Evolutionary conservation across 2,113 vertebrate species (phyloP), one percentile per base, ranked within the genome.

Genomic region (Rhombomys opimus): DNA sequence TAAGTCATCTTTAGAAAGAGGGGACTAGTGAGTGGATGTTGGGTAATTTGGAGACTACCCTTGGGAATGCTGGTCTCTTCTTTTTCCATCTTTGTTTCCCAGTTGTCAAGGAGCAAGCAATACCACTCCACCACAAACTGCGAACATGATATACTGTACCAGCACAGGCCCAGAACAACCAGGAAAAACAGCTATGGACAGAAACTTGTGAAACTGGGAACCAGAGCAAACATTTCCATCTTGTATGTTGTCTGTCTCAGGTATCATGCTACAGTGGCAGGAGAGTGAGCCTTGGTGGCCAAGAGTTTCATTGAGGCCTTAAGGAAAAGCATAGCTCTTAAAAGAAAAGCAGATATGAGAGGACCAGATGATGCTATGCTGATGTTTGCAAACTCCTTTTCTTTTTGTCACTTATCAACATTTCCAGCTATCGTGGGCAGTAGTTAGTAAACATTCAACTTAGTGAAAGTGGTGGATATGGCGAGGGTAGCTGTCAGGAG

Each of bases 361-460:
- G 32, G 25, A 63, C 32, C 13, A 41, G 13, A 0, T 4, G 12
- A 2, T 1, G 6, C 6, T 2, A 2, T 67, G 8, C 30, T 41
- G 54, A 35, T 32, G 18, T 11, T 30, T 5, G 5, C 8, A 68
- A 87, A 68, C 11, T 63, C 77, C 35, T 75, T 75, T 76, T 63
- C 72, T 89, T 78, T 25, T 30, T 91, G 17, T 41, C 89, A 73
- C 20, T 63, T 87, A 38, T 75, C 5, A 61, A n/a, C 65, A 38
- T 87, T 35, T 57, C 25, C 22, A 70, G 14, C 32, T 3, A 3
- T 30, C 15, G 17, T 87, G 50, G 59, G 15, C 18, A 35, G 22
- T 59, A 41, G 76, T 57, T 84, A 54, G 32, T 41, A n/a, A 35
- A 35, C 8, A 32, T 89, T 32, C 41, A 41, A 0, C 61, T 54